Percentiles rank a stretch among this genome's conserved stretches.
phyloP scores from a whole-genome alignment of 2,888 invertebrate genomes.

The Stratiomys singularior region DNA sequence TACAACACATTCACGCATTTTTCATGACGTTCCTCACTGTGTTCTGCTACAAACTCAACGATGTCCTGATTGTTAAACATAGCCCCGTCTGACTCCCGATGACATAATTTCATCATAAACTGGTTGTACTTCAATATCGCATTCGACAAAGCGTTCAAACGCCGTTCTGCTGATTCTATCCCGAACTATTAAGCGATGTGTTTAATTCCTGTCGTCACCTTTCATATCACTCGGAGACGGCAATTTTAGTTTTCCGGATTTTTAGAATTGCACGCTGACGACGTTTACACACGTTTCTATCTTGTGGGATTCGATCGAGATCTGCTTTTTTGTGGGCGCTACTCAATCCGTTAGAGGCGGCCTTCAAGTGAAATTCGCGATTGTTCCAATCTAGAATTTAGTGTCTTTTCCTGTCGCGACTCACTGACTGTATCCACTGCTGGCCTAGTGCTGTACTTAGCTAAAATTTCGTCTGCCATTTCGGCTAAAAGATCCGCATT shows the following conservation, averaged over 20 bases:
- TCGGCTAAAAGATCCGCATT: slow-evolving; percentile 48
- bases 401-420: background rate
- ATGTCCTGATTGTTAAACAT: too few species aligned
- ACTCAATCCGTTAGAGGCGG: background rate
- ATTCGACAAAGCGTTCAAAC: too few species aligned
- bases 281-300: background rate
- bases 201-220: background rate
- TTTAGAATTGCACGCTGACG: background rate
- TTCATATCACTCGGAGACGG: background rate
- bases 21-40: too few species aligned
- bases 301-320: background rate
- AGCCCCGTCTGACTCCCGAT: too few species aligned
- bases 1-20: too few species aligned
- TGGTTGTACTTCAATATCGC: too few species aligned
- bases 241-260: slow-evolving; percentile 13
- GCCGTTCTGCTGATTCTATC: background rate
- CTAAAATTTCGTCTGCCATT: slow-evolving; percentile 50
- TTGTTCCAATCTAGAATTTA: background rate
- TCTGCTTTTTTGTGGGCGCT: background rate
- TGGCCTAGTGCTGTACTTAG: background rate
- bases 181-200: background rate
- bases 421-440: background rate
- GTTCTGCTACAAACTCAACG: too few species aligned
- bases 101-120: too few species aligned
- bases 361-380: background rate